A percentile compares a stretch with the other conserved stretches of the same genome.
These are phyloP conservation scores for Andrena bucephala DNA, from an alignment of 2,888 invertebrate species.

Conservation along the genomic window DNA sequence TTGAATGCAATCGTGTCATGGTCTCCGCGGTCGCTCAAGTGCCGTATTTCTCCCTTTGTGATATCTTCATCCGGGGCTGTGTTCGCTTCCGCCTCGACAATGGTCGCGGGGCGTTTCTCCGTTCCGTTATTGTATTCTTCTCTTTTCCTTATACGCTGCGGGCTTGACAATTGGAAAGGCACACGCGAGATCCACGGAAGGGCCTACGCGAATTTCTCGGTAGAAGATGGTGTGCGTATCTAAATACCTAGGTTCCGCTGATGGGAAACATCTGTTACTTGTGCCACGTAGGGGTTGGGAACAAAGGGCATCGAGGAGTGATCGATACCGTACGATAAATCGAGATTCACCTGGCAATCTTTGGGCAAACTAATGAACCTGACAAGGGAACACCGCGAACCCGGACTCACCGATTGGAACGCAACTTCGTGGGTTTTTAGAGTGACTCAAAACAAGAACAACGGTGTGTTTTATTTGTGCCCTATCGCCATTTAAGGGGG, in stretches of 20 bases:
- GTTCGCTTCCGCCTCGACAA: slow-evolving; percentile 26
- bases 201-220: slow-evolving; percentile 4
- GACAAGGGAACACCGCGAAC: too few relatives aligned
- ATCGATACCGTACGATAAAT: neutral
- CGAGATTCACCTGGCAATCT: neutral
- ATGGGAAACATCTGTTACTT: slow-evolving; percentile 33
- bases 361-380: neutral
- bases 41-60: slow-evolving; percentile 16
- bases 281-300: neutral
- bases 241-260: neutral
- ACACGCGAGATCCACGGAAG: slow-evolving; percentile 24
- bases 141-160: neutral
- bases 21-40: slow-evolving; percentile 5
- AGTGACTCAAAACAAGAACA: too few relatives aligned
- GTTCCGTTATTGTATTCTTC: slow-evolving; percentile 12
- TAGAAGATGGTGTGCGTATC: neutral
- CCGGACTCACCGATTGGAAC: too few relatives aligned
- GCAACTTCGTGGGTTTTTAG: too few relatives aligned
- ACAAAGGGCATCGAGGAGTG: slow-evolving; percentile 18
- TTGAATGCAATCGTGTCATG: slow-evolving; percentile 59
- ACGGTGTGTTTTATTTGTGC: too few relatives aligned
- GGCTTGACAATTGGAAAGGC: slow-evolving; percentile 19
- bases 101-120: slow-evolving; percentile 21
- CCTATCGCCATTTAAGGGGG: too few relatives aligned
- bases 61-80: slow-evolving; percentile 39